phyloP scores from a whole-genome alignment of 2,797 vertebrate genomes.

The Dendrocincla tyrannina region DNA sequence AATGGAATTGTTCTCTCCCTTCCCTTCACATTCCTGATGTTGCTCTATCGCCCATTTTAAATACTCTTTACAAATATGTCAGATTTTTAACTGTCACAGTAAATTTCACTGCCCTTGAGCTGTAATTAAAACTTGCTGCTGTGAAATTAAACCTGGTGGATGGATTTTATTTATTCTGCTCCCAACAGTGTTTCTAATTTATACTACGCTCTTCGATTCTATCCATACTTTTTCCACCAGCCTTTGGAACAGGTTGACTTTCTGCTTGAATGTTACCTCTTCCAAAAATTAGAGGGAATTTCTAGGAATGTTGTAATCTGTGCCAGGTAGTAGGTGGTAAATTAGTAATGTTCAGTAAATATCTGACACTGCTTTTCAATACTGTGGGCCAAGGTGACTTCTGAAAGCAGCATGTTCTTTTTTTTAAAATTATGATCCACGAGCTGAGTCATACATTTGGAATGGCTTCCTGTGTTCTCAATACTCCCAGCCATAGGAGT shows the following conservation, averaged over 20 bases:
- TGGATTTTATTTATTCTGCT: background rate
- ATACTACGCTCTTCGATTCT: accelerated
- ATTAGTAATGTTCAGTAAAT: background rate
- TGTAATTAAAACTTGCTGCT: background rate
- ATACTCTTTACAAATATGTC: background rate
- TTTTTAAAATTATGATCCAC: background rate
- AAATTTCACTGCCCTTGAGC: background rate
- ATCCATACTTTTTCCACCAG: background rate
- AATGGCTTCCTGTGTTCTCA: background rate
- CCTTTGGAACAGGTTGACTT: background rate
- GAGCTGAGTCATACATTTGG: background rate
- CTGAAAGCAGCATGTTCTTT: background rate
- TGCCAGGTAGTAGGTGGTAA: background rate
- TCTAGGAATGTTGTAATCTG: background rate
- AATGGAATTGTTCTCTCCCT: background rate
- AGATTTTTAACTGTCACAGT: background rate
- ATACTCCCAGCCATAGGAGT: background rate
- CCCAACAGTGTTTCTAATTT: background rate
- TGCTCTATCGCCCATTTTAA: background rate
- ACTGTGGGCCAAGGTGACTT: background rate
- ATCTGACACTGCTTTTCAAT: background rate
- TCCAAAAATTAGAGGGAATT: background rate
- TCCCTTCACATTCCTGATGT: background rate
- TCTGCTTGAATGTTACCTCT: background rate
- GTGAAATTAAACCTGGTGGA: background rate